Percentiles rank a stretch among this genome's conserved stretches.
phyloP scores from a whole-genome alignment of 1,140 invertebrate species.

The Drosophila pandora region DNA sequence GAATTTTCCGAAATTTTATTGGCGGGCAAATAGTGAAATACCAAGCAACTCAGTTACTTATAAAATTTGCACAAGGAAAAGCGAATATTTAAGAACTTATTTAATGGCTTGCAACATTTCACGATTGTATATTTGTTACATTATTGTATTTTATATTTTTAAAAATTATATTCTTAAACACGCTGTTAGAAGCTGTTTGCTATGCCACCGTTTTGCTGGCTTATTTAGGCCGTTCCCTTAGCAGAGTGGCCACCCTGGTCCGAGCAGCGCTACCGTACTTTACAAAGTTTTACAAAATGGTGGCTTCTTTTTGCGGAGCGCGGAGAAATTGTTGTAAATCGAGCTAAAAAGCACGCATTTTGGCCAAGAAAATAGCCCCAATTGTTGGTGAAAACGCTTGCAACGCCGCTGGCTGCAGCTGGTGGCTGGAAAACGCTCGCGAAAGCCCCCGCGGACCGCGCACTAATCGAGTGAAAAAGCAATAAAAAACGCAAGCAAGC shows the following conservation, averaged over 20 bases:
- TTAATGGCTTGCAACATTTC: too few relatives aligned
- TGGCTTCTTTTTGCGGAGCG: conserved; percentile 61
- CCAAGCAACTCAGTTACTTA: too few relatives aligned
- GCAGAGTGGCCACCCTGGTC: neutral
- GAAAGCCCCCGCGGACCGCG: conserved; percentile 46
- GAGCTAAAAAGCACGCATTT: conserved; percentile 66
- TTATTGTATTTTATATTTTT: too few relatives aligned
- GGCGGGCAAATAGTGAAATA: too few relatives aligned
- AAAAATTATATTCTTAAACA: neutral
- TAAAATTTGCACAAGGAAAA: too few relatives aligned
- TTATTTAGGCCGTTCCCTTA: conserved; percentile 9
- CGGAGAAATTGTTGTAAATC: conserved; percentile 67
- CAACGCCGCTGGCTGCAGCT: conserved; percentile 33
- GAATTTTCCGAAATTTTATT: too few relatives aligned
- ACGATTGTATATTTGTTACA: too few relatives aligned
- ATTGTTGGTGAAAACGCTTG: conserved; percentile 63
- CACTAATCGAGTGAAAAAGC: conserved; percentile 58
- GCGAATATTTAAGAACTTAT: too few relatives aligned
- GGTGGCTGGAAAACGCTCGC: conserved; percentile 49
- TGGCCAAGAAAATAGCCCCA: conserved; percentile 57
- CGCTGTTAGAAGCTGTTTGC: neutral
- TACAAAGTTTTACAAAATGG: conserved; percentile 67
- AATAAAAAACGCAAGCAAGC: conserved; percentile 68
- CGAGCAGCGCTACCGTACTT: conserved; percentile 2
- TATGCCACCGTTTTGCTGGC: neutral